Evolutionary conservation across 2,888 invertebrate genomes (phyloP), one percentile per base, ranked within the genome.

Genomic region (Fragum fragum): DNA sequence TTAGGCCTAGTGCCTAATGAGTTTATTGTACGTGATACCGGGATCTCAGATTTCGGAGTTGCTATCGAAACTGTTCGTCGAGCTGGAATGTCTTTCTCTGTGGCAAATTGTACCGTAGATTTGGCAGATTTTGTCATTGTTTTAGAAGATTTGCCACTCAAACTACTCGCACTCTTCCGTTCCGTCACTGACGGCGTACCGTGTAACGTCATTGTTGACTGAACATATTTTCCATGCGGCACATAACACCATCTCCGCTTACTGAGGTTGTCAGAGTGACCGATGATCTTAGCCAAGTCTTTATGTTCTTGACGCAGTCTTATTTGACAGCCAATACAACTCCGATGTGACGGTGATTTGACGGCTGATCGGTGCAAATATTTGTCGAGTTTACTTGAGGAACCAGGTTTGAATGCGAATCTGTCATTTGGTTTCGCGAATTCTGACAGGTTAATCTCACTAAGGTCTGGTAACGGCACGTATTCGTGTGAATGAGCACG

Each of bases 291-390:
- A 14, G 73, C 53, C 14, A 74, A 71, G 52, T 77, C 81, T 39
- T 82, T 82, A 39, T 68, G 78, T 5, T 75, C 69, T 52, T 83
- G 81, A 69, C 83, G 88, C 9, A 89, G 61, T 78, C 85, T 88
- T 73, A 76, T 85, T 55, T 87, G 87, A 73, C 90, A 89, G n/a
- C 88, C 87, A 1, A 78, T 73, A 76, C 89, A 89, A 16, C 61
- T 72, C 18, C 87, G 70, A 66, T 87, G 81, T 0, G 79, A 78
- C 21, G 84, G 84, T 3, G 70, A 79, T 32, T 76, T 80, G 21
- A 76, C 21, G 23, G 47, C 68, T 36, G 61, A 47, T 70, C 78
- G 75, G 68, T 79, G 55, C 0, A 86, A 63, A 53, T 79, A 57
- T 36, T 11, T 29, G n/a, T 80, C 79, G 9, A 68, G 61, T 59